These are phyloP conservation scores for Lapara coniferarum DNA, from an alignment of 2,888 invertebrate species.

Conservation along the genomic window DNA sequence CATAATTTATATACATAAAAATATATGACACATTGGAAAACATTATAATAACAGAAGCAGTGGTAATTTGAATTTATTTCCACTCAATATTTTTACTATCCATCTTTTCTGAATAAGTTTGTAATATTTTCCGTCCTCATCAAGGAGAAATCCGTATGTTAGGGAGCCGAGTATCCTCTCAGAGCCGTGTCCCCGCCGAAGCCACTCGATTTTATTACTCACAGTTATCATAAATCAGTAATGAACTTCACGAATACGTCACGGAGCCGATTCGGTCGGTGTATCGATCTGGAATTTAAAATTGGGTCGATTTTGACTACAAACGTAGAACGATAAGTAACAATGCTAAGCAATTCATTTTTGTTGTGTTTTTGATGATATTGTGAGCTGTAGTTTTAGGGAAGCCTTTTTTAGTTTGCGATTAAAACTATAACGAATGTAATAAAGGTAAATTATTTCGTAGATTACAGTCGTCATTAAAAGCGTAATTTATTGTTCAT, in stretches of 20 bases:
- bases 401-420: not conserved
- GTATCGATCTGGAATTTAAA: conserved; percentile 51
- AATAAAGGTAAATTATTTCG: not conserved
- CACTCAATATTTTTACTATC: conserved; percentile 27
- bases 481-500: not conserved
- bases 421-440: conserved; percentile 8
- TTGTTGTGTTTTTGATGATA: not conserved
- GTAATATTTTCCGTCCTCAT: conserved; percentile 14
- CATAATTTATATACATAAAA: not conserved
- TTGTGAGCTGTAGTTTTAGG: not conserved
- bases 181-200: conserved; percentile 32
- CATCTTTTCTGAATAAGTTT: conserved; percentile 14
- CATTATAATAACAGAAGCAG: not conserved
- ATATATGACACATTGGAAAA: not conserved
- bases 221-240: conserved; percentile 59
- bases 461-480: not conserved
- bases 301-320: conserved; percentile 39
- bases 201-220: conserved; percentile 52
- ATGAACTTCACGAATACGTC: conserved; percentile 50
- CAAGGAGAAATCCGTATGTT: conserved; percentile 19
- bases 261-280: conserved; percentile 39
- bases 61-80: conserved; percentile 28
- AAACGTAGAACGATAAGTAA: not conserved
- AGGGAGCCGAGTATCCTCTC: conserved; percentile 20
- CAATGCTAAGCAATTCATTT: not conserved